Evolutionary conservation across 2,113 vertebrate genomes (phyloP), one percentile per base, ranked within the genome.

Genomic region (Misgurnus mizolepis): DNA sequence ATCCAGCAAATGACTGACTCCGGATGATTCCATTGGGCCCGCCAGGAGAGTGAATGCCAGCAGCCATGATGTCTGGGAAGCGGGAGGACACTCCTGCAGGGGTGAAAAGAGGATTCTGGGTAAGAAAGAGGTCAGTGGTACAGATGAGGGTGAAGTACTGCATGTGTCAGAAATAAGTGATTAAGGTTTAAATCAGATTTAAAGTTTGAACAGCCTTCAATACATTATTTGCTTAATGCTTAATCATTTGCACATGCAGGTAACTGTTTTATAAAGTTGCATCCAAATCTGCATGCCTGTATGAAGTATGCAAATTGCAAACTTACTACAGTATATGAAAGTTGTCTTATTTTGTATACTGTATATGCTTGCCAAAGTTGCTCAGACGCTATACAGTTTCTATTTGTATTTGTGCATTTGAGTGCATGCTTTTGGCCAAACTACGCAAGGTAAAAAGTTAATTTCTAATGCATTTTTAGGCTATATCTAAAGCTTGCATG

Each of bases 11-110:
- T 34, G 98, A 99, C 90, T 99, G 98, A 85, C 98, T 99, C 82
- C 98, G 93, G 84, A 99, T 98, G 88, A 99, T 99, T 61, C 97
- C 97, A 86, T 98, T 98, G 90, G 97, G 98, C 41, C 98, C 98
- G 65, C 97, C 98, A 0, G 96, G 98, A 9, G 97, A 98, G 88
- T 96, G 96, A 69, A 95, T 94, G 84, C 96, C 95, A 17, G 96
- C 93, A 82, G 97, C 94, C 97, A 99, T 98, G 94, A 95, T 97
- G 91, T 98, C 96, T 0, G 96, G 95, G 69, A 94, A 89, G 72
- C 92, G 92, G 66, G 95, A 93, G 34, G 96, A 95, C 89, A 95
- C 92, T 92, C 95, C 98, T 99, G 85, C 2, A 91, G 91, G 78
- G 85, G 61, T 85, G 87, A 0, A 89, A 67, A 62, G 64, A 87